A percentile compares a stretch with the other conserved stretches of the same genome.
Evolutionary conservation across 2,113 vertebrate species (phyloP).

Genomic region (Scomber japonicus): DNA sequence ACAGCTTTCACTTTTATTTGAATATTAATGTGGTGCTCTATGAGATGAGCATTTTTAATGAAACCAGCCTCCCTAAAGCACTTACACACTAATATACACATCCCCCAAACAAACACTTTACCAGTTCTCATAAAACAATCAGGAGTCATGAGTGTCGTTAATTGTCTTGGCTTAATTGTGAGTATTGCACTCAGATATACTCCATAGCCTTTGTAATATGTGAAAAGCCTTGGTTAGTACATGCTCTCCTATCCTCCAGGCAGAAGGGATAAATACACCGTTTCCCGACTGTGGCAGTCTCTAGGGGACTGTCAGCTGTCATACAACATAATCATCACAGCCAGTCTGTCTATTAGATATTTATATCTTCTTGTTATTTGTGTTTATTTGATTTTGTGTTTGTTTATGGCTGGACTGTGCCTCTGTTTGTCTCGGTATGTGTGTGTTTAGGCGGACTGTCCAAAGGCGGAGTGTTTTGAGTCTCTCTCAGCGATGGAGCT

Average conservation of each 20-base stretch:
- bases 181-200: background rate
- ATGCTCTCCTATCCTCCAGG: slow-evolving; percentile 11
- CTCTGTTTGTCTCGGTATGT: slow-evolving; percentile 20
- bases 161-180: slow-evolving; percentile 12
- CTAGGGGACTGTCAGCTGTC: slow-evolving; percentile 46
- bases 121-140: background rate
- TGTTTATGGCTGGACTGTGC: slow-evolving; percentile 15
- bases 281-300: slow-evolving; percentile 15
- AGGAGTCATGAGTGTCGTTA: background rate
- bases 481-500: slow-evolving; percentile 96
- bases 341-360: slow-evolving; percentile 39
- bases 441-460: slow-evolving; percentile 87
- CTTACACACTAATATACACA: slow-evolving; percentile 2
- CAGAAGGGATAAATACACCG: slow-evolving; percentile 13
- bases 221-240: slow-evolving; percentile 16
- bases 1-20: background rate
- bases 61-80: background rate
- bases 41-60: slow-evolving; percentile 1
- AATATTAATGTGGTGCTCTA: background rate
- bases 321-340: slow-evolving; percentile 39
- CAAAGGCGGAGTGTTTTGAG: slow-evolving; percentile 93
- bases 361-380: slow-evolving; percentile 45
- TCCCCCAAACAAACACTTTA: background rate
- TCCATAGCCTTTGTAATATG: slow-evolving; percentile 6
- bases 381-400: background rate